Evolutionary conservation across 2,797 vertebrate species (phyloP).

Genomic region (Nyctibius grandis): DNA sequence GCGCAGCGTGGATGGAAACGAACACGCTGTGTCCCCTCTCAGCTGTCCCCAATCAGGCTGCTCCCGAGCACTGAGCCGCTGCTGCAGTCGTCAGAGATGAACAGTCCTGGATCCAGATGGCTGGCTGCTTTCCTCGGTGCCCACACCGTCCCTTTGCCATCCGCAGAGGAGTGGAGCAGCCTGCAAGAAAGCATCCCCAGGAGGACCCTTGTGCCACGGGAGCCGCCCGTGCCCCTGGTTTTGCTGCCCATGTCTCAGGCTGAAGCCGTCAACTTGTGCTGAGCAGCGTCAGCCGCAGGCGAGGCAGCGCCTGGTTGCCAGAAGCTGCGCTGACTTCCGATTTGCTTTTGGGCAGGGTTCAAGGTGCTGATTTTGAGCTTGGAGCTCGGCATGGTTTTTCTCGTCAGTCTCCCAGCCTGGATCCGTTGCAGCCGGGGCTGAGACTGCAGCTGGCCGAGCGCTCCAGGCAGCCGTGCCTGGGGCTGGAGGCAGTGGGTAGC

Average conservation of each 20-base stretch:
- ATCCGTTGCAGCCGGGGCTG: rapidly evolving
- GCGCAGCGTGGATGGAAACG: neutral
- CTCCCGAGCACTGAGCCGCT: neutral
- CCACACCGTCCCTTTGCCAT: neutral
- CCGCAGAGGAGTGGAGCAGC: neutral
- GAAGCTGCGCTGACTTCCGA: neutral
- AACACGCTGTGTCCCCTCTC: constrained; percentile 9
- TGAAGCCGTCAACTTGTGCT: neutral
- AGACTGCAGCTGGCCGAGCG: neutral
- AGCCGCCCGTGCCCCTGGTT: neutral
- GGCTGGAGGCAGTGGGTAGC: neutral
- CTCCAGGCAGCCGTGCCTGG: neutral
- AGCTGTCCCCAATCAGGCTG: constrained; percentile 35
- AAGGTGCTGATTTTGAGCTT: neutral
- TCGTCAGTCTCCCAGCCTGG: neutral
- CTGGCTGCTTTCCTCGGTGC: neutral
- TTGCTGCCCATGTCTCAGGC: neutral
- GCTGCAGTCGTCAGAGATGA: neutral
- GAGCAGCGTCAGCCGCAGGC: neutral
- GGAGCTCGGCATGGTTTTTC: neutral
- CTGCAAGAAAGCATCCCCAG: neutral
- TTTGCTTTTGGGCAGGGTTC: constrained; percentile 1
- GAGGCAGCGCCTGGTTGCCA: neutral
- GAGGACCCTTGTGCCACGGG: neutral
- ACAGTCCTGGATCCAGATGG: neutral